Conservation (phyloP, 2,797 vertebrate species). For the Zalophus californianus region DNA sequence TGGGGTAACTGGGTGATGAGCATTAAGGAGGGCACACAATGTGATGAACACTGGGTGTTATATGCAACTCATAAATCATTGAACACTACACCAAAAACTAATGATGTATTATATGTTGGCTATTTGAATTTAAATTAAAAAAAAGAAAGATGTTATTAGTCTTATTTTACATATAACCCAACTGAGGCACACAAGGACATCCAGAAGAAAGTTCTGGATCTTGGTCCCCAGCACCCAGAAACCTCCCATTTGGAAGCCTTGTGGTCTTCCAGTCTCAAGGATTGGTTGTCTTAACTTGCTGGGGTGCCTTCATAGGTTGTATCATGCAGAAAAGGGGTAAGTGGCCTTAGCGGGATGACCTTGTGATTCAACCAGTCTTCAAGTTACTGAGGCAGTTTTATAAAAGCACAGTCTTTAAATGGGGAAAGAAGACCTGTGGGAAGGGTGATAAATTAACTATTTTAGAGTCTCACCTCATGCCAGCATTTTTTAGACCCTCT, state of each 20-base stretch:
- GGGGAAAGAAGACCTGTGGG: background rate
- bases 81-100: too few relatives aligned
- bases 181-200: background rate
- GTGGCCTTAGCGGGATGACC: background rate
- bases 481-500: background rate
- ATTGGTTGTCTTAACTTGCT: background rate
- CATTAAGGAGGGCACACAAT: too few relatives aligned
- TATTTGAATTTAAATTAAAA: too few relatives aligned
- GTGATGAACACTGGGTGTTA: too few relatives aligned
- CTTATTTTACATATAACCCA: background rate
- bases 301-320: background rate
- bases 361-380: background rate
- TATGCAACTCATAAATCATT: too few relatives aligned
- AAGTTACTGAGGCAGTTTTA: background rate
- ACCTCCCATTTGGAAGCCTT: background rate
- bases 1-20: too few relatives aligned
- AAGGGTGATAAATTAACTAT: background rate
- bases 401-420: background rate
- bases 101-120: too few relatives aligned
- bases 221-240: background rate
- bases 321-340: background rate
- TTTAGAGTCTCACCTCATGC: background rate
- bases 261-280: background rate
- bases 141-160: background rate
- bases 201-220: background rate